These are phyloP conservation scores for Gastrophysa polygoni DNA, from an alignment of 2,888 invertebrate genomes.

Conservation along the genomic window DNA sequence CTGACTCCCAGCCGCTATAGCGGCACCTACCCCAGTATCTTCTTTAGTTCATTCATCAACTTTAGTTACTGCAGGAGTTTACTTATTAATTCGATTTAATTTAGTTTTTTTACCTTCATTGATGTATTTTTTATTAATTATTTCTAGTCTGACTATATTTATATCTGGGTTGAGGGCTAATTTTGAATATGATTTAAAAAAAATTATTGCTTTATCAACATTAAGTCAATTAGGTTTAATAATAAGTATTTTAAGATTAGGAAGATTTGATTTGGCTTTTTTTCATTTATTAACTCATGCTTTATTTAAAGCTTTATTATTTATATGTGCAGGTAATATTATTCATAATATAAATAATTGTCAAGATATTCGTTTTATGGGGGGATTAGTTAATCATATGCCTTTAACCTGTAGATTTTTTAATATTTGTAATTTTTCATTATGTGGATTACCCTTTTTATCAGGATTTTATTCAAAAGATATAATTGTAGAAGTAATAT, in stretches of 20 bases:
- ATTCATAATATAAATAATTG: constrained; percentile 69
- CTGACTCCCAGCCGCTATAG: constrained; percentile 47
- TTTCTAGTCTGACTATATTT: constrained; percentile 66
- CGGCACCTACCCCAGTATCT: no score
- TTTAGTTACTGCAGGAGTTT: no score
- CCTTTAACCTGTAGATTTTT: constrained; percentile 63
- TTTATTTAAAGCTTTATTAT: constrained; percentile 76
- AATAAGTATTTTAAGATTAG: constrained; percentile 62
- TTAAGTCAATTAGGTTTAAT: constrained; percentile 78
- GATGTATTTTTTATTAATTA: constrained; percentile 63
- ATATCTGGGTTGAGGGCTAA: constrained; percentile 69
- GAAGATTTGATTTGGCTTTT: constrained; percentile 64
- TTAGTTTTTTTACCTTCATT: constrained; percentile 58
- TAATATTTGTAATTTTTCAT: constrained; percentile 52
- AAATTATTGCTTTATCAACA: constrained; percentile 76
- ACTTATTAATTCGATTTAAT: constrained; percentile 69
- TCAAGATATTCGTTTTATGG: constrained; percentile 73
- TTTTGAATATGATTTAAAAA: constrained; percentile 75
- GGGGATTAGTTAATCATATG: constrained; percentile 59
- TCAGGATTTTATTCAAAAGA: constrained; percentile 68
- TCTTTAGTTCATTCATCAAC: no score
- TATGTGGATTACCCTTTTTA: constrained; percentile 58
- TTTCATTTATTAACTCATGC: constrained; percentile 77
- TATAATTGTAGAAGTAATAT: constrained; percentile 66
- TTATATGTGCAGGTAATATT: constrained; percentile 73